Evolutionary conservation across 2,888 invertebrate genomes (phyloP).

Genomic region (Nezara viridula): DNA sequence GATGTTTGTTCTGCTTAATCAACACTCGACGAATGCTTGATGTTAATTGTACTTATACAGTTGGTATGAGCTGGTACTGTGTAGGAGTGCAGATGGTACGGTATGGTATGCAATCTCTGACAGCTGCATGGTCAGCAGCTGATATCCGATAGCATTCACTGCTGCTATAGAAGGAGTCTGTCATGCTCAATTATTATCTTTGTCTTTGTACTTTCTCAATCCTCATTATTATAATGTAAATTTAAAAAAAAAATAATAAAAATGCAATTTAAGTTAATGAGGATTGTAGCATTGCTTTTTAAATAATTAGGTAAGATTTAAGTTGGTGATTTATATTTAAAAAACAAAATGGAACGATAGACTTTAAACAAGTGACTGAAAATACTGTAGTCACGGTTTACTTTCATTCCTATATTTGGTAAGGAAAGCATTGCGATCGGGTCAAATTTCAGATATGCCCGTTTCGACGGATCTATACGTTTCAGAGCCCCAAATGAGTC

Average conservation of each 20-base stretch:
- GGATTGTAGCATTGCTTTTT: no score
- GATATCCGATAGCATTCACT: neutral
- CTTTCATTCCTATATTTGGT: no score
- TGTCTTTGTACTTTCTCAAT: neutral
- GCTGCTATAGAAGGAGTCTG: neutral
- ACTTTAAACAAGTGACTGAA: no score
- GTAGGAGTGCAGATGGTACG: conserved; percentile 7
- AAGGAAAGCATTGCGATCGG: no score
- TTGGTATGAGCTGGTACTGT: neutral
- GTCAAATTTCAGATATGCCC: no score
- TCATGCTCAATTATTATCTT: neutral
- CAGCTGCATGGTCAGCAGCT: neutral
- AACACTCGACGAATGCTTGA: neutral
- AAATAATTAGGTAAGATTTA: no score
- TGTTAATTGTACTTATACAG: neutral
- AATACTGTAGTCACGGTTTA: no score
- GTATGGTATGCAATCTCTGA: neutral
- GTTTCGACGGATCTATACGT: no score
- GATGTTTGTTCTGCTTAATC: neutral
- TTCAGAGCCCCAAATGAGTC: no score
- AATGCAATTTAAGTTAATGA: no score
- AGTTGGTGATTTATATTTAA: no score
- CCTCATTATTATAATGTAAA: neutral
- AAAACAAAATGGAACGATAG: no score
- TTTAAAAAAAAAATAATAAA: neutral